These are phyloP conservation scores for Orchestia grillus DNA, from an alignment of 1,140 invertebrate species.

Conservation along the genomic window DNA sequence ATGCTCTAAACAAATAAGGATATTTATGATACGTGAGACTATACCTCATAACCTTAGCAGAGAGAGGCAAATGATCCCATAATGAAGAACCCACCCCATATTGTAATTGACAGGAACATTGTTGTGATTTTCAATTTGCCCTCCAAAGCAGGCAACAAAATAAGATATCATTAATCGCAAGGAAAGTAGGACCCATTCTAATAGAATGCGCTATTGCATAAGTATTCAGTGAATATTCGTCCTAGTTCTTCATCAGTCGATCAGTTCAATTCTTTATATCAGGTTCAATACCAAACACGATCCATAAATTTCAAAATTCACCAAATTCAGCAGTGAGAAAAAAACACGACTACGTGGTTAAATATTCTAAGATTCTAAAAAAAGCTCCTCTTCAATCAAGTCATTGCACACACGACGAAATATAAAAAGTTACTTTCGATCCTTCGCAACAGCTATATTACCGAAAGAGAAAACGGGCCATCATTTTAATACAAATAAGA, in stretches of 20 bases:
- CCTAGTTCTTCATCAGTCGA: too few species aligned
- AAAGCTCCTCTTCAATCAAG: neutral
- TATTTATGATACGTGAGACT: neutral
- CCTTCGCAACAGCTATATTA: neutral
- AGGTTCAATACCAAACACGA: neutral
- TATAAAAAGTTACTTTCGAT: neutral
- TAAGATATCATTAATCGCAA: too few species aligned
- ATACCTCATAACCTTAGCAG: neutral
- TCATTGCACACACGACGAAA: neutral
- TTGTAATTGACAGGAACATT: neutral
- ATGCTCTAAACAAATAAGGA: neutral
- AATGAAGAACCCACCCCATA: neutral
- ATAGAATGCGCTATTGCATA: neutral
- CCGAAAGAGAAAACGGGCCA: neutral
- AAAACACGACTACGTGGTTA: neutral
- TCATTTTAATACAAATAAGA: neutral
- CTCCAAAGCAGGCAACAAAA: neutral
- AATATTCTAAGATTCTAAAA: neutral
- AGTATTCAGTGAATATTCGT: neutral
- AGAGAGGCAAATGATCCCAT: neutral
- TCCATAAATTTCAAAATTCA: neutral
- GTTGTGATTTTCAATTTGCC: too few species aligned
- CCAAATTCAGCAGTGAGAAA: neutral
- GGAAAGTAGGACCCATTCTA: too few species aligned
- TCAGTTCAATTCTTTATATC: too few species aligned